These are phyloP conservation scores for Motacilla tschutschensis DNA, from an alignment of 2,113 vertebrate species.

Conservation along the genomic window DNA sequence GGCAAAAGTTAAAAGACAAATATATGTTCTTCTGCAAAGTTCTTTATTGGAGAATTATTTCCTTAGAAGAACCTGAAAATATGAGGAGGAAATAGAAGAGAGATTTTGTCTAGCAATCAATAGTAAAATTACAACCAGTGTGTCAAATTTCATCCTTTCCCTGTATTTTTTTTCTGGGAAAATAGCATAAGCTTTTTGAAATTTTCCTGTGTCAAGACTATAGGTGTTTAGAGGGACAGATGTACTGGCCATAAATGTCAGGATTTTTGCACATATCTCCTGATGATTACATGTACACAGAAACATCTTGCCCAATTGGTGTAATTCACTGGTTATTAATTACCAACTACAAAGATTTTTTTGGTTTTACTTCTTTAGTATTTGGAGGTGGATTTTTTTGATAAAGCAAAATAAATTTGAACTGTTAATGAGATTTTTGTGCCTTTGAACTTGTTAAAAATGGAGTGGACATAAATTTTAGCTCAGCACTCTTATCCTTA, in stretches of 20 bases:
- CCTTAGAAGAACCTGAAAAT: background rate
- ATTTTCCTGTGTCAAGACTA: background rate
- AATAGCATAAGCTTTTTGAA: background rate
- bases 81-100: background rate
- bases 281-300: background rate
- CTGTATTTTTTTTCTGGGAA: background rate
- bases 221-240: background rate
- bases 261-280: background rate
- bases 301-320: background rate
- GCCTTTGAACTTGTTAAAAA: background rate
- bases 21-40: background rate
- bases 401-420: background rate
- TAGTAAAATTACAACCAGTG: background rate
- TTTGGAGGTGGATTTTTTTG: background rate
- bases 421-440: background rate
- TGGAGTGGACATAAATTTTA: background rate
- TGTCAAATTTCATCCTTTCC: background rate
- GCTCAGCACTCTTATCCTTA: background rate
- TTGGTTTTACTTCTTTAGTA: background rate
- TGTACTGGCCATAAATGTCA: background rate
- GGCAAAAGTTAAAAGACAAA: background rate
- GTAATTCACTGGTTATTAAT: background rate
- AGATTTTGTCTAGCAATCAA: background rate
- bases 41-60: background rate
- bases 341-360: background rate